Evolutionary conservation across 2,888 invertebrate species (phyloP).

Genomic region (Boloria selene): DNA sequence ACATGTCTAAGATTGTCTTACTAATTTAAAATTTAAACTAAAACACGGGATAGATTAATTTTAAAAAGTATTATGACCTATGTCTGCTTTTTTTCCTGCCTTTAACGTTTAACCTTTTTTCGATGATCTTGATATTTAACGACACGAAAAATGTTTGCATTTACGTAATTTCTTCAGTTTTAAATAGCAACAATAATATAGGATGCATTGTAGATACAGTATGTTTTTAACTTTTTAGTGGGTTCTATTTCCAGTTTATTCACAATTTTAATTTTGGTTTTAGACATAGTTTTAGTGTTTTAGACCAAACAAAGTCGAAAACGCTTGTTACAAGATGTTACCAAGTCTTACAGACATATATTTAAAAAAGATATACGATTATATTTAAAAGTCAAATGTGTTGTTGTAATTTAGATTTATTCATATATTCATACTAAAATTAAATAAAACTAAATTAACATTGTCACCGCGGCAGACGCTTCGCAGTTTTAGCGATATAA

Average conservation of each 20-base stretch:
- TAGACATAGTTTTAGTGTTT: no score
- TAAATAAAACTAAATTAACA: conserved; percentile 31
- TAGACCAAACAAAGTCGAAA: no score
- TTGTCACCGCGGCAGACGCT: conserved; percentile 35
- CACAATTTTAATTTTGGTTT: no score
- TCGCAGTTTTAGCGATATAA: conserved; percentile 27
- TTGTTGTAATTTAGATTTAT: neutral
- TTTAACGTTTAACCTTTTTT: conserved; percentile 5
- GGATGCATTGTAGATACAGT: neutral
- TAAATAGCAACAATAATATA: neutral
- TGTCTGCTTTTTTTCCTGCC: neutral
- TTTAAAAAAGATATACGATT: neutral
- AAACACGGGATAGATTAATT: neutral
- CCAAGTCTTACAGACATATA: neutral
- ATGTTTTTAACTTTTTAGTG: no score
- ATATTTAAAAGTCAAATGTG: neutral
- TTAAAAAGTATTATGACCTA: neutral
- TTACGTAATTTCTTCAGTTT: neutral
- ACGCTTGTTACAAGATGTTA: no score
- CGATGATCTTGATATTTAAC: conserved; percentile 12
- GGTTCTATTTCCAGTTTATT: no score
- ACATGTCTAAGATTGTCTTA: no score
- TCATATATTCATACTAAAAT: conserved; percentile 11
- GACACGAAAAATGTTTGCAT: neutral
- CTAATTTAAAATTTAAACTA: no score